These are phyloP conservation scores for Drosophila sproati DNA, from an alignment of 1,140 invertebrate species.

Conservation along the genomic window DNA sequence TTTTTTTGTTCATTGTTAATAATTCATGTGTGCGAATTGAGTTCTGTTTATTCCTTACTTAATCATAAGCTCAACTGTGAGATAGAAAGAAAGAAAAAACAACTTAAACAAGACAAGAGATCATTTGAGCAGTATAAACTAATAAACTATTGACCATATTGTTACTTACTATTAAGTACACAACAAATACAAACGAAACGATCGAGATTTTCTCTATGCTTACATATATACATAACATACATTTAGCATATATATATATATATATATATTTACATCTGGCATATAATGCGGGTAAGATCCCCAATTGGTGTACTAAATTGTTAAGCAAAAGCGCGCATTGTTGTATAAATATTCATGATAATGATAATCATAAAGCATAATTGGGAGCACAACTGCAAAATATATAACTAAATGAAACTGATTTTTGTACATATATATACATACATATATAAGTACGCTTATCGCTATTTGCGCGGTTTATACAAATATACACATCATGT, in stretches of 20 bases:
- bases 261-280: conserved; percentile 5
- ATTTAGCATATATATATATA: conserved; percentile 5
- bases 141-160: conserved; percentile 33
- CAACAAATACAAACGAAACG: conserved; percentile 17
- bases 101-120: not conserved
- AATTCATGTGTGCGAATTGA: conserved; percentile 2
- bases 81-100: conserved; percentile 19
- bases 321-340: conserved; percentile 15
- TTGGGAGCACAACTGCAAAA: conserved; percentile 26
- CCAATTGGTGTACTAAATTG: conserved; percentile 15
- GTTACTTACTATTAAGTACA: conserved; percentile 39
- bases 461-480: conserved; percentile 19
- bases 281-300: not conserved
- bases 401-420: conserved; percentile 5
- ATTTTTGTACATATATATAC: conserved; percentile 21
- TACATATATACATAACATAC: conserved; percentile 2
- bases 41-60: conserved; percentile 1
- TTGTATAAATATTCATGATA: conserved; percentile 23
- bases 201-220: conserved; percentile 11
- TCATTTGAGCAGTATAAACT: conserved; percentile 1
- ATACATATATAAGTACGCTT: conserved; percentile 7
- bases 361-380: conserved; percentile 14
- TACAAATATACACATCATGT: conserved; percentile 21
- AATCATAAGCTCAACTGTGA: conserved; percentile 33
- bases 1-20: conserved; percentile 11